These are phyloP conservation scores for Spisula solida DNA, from an alignment of 2,888 invertebrate species.

Conservation along the genomic window DNA sequence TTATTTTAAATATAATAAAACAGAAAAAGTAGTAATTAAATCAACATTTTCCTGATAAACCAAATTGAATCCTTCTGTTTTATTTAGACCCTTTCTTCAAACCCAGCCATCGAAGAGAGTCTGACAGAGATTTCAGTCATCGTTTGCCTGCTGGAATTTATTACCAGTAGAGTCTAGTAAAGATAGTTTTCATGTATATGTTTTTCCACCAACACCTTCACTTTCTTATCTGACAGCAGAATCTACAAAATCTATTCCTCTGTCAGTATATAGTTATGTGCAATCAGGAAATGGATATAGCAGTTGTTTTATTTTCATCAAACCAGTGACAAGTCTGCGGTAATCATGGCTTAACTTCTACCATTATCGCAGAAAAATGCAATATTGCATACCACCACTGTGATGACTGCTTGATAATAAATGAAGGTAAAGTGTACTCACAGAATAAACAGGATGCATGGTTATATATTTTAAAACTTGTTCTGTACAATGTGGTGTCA, in stretches of 20 bases:
- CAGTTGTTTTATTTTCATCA: conserved; percentile 65
- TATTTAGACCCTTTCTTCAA: background rate
- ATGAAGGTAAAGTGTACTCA: too few relatives aligned
- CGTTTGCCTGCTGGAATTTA: background rate
- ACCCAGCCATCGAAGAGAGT: background rate
- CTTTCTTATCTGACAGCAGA: conserved; percentile 46
- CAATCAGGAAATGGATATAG: conserved; percentile 53
- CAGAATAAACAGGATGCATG: too few relatives aligned
- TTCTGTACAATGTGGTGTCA: too few relatives aligned
- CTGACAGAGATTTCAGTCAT: background rate
- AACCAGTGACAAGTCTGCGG: conserved; percentile 48
- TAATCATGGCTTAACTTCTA: conserved; percentile 54
- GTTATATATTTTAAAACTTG: too few relatives aligned
- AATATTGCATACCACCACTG: conserved; percentile 27
- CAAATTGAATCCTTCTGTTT: too few relatives aligned
- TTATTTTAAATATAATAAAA: too few relatives aligned
- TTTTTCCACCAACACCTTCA: conserved; percentile 26
- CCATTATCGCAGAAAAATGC: conserved; percentile 53
- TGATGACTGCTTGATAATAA: too few relatives aligned
- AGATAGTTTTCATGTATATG: conserved; percentile 15
- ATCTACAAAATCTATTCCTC: conserved; percentile 55
- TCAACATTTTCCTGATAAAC: too few relatives aligned
- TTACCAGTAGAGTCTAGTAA: conserved; percentile 4
- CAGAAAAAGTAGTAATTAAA: too few relatives aligned
- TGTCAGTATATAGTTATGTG: conserved; percentile 55